These are phyloP conservation scores for Drosophila paulistorum DNA, from an alignment of 1,140 invertebrate species.

Conservation along the genomic window DNA sequence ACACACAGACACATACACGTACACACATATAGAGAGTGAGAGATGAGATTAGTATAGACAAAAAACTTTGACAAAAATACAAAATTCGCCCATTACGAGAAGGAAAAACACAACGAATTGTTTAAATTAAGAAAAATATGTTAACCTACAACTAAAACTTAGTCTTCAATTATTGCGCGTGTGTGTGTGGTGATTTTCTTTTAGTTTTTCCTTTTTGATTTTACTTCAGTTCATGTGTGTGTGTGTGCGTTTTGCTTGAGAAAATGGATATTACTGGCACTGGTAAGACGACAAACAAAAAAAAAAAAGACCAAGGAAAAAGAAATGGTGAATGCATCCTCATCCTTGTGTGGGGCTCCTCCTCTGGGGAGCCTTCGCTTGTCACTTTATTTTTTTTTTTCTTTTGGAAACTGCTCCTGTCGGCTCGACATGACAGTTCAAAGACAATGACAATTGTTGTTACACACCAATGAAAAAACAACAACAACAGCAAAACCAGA, in stretches of 20 bases:
- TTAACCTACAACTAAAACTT: constrained; percentile 28
- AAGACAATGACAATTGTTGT: constrained; percentile 36
- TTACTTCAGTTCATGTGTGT: constrained; percentile 13
- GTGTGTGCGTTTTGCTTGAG: constrained; percentile 42
- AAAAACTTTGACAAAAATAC: constrained; percentile 20
- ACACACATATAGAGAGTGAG: constrained; percentile 7
- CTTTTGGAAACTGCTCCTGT: constrained; percentile 11
- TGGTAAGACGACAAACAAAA: constrained; percentile 31
- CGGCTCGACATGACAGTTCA: constrained; percentile 49
- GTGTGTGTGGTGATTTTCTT: constrained; percentile 1
- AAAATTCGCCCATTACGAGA: neutral
- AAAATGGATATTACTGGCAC: constrained; percentile 76
- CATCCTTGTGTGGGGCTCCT: constrained; percentile 25
- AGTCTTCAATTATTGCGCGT: neutral
- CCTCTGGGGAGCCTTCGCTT: constrained; percentile 1
- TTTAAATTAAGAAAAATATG: neutral
- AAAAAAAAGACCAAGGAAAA: no score
- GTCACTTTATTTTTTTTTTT: constrained; percentile 20
- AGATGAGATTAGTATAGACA: constrained; percentile 22
- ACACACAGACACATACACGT: constrained; percentile 29
- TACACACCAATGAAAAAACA: neutral
- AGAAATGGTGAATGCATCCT: neutral
- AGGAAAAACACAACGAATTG: neutral
- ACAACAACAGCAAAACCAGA: constrained; percentile 9
- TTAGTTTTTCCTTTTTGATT: constrained; percentile 26